A percentile compares a stretch with the other conserved stretches of the same genome.
Evolutionary conservation across 2,888 invertebrate species (phyloP).

Genomic region (Caradrina kadenii): DNA sequence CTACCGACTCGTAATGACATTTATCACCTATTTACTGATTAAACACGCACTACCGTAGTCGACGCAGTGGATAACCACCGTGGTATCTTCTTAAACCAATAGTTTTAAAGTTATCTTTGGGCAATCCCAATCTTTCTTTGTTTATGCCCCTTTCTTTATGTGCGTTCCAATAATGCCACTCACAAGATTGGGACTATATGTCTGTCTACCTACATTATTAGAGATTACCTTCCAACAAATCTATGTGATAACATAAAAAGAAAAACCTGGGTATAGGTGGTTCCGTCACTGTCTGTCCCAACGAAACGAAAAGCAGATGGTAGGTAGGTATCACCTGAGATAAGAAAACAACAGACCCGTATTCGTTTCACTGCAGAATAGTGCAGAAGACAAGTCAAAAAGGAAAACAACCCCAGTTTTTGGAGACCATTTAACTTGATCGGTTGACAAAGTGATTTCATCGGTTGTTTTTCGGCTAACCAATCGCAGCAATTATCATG

Average conservation of each 20-base stretch:
- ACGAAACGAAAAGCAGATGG: not conserved
- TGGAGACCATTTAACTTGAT: not conserved
- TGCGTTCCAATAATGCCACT: constrained; percentile 8
- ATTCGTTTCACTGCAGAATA: not conserved
- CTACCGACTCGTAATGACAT: constrained; percentile 10
- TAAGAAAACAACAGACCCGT: not conserved
- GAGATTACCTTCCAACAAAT: constrained; percentile 10
- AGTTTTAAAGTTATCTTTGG: not conserved
- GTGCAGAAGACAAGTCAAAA: not conserved
- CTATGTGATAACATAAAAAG: not conserved
- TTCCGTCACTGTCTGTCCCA: not conserved
- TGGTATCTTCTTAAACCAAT: not conserved
- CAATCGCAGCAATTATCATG: not conserved
- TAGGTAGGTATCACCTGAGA: too few species aligned
- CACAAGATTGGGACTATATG: constrained; percentile 9
- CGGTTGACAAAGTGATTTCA: not conserved
- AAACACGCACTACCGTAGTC: not conserved
- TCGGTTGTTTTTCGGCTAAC: not conserved
- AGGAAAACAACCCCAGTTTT: not conserved
- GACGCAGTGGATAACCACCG: not conserved
- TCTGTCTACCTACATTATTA: constrained; percentile 2
- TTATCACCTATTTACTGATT: constrained; percentile 2
- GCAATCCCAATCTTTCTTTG: constrained; percentile 2
- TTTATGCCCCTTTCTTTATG: not conserved
- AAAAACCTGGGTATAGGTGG: not conserved